phyloP scores from a whole-genome alignment of 2,797 vertebrate genomes.

The Sebastes umbrosus region DNA sequence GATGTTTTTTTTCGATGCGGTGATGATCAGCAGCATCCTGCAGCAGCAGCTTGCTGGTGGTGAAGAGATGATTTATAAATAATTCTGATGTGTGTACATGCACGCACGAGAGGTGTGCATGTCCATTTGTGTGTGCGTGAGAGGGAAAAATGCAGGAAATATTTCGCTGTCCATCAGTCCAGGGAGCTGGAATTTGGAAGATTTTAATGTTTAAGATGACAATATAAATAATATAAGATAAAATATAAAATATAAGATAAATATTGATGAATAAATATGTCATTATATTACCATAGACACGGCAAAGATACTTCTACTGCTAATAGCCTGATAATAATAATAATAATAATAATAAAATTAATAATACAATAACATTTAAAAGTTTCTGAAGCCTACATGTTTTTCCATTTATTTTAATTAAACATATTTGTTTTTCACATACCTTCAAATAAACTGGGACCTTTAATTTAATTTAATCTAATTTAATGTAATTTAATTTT shows the following conservation, averaged over 20 bases:
- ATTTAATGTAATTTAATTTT: no score
- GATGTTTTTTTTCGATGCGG: conserved; percentile 7
- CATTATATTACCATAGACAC: not conserved
- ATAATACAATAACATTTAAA: no score
- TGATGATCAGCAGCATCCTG: conserved; percentile 30
- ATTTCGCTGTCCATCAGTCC: not conserved
- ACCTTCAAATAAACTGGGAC: no score
- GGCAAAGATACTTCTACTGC: not conserved
- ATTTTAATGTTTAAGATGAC: not conserved
- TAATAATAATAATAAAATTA: not conserved
- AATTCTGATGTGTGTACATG: conserved; percentile 2
- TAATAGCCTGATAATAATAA: not conserved
- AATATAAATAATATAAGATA: no score
- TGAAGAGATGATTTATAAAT: conserved; percentile 20
- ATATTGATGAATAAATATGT: not conserved
- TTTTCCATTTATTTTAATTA: rapidly evolving
- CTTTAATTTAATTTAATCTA: no score
- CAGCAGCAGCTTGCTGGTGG: not conserved
- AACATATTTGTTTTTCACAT: not conserved
- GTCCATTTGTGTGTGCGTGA: not conserved
- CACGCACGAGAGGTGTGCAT: not conserved
- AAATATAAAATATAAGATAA: no score
- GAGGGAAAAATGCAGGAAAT: not conserved
- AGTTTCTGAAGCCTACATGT: no score
- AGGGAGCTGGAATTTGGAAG: not conserved